Evolutionary conservation across 2,888 invertebrate genomes (phyloP).

Genomic region (Phorcus lineatus): DNA sequence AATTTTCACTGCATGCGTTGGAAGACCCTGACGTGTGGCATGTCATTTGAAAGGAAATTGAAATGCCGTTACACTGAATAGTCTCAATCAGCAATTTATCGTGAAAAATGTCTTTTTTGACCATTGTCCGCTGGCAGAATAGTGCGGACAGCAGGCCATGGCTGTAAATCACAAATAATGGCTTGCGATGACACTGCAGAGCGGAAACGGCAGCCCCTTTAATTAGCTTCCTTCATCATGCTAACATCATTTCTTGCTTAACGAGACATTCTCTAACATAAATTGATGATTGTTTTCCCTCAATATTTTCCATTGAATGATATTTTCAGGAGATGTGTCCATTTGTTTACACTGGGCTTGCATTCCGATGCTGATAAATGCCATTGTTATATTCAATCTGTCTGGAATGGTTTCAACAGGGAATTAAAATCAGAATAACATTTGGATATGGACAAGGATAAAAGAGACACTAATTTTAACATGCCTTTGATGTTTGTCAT

Average conservation of each 20-base stretch:
- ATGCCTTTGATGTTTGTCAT: too few relatives aligned
- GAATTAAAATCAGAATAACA: not conserved
- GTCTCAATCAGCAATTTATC: not conserved
- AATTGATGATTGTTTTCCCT: slow-evolving; percentile 7
- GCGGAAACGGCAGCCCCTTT: not conserved
- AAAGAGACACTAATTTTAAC: too few relatives aligned
- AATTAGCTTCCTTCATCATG: not conserved
- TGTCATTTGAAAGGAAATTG: slow-evolving; percentile 5
- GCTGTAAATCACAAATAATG: not conserved
- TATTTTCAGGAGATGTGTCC: not conserved
- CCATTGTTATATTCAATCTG: not conserved
- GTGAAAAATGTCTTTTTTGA: not conserved
- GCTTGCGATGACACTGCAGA: not conserved
- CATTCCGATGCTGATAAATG: not conserved
- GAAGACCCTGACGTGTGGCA: not conserved
- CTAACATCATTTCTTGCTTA: not conserved
- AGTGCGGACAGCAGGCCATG: not conserved
- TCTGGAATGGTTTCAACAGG: not conserved
- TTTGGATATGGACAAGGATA: too few relatives aligned
- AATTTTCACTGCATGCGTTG: not conserved
- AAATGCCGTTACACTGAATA: not conserved
- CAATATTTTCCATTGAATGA: not conserved
- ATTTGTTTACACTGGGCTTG: not conserved
- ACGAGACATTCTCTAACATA: not conserved
- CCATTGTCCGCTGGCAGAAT: not conserved